Conservation (phyloP, 2,797 vertebrate species). For the Crossoptilon crossoptilon region DNA sequence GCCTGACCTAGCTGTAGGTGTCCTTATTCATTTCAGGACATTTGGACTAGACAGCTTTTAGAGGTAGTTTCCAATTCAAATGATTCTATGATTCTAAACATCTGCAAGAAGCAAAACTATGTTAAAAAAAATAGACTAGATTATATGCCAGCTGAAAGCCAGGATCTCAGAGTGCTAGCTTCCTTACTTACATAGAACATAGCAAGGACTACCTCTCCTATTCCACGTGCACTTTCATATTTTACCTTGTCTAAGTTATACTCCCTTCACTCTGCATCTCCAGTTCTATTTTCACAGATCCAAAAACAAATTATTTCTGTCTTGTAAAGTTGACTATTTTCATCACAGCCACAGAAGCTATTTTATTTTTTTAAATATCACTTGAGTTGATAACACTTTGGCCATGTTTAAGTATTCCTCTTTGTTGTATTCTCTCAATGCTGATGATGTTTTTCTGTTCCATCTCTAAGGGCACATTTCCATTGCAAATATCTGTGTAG, state of each 20-base stretch:
- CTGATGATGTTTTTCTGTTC: neutral
- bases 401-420: neutral
- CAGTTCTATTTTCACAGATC: neutral
- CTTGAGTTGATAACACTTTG: neutral
- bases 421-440: neutral
- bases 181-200: neutral
- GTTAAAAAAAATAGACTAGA: neutral
- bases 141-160: neutral
- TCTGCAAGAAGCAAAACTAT: neutral
- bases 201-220: neutral
- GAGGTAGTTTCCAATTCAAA: too few relatives aligned
- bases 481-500: neutral
- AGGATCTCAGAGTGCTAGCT: neutral
- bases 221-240: neutral
- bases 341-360: neutral
- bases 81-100: too few relatives aligned
- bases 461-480: neutral
- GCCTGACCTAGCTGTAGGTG: too few relatives aligned
- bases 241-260: neutral
- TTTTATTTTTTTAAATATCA: neutral
- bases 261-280: neutral
- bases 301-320: rapidly evolving
- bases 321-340: neutral
- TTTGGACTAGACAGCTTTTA: too few relatives aligned
- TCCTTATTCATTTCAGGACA: too few relatives aligned